A percentile compares a stretch with the other conserved stretches of the same genome.
phyloP scores from a whole-genome alignment of 1,140 invertebrate species.

The Papilio glaucus region DNA sequence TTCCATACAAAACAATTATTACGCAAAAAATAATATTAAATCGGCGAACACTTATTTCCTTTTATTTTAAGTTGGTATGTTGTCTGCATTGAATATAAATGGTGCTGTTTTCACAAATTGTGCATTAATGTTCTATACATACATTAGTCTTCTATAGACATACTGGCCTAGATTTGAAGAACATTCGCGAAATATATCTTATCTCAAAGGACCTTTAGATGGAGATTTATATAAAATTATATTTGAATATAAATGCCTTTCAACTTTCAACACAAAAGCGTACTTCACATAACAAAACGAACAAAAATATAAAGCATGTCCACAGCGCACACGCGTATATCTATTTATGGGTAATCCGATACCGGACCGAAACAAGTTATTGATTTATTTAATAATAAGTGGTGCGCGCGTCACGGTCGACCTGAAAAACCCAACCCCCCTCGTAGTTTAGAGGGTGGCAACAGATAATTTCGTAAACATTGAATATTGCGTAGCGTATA shows the following conservation, averaged over 20 bases:
- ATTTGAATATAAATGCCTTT: background rate
- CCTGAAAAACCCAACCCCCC: background rate
- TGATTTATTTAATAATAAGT: background rate
- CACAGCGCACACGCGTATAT: background rate
- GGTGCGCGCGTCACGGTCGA: background rate
- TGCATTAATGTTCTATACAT: no score
- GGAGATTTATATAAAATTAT: background rate
- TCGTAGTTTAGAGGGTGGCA: background rate
- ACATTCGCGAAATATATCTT: background rate
- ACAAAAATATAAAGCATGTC: background rate
- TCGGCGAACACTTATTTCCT: no score
- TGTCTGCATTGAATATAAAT: no score
- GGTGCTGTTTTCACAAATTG: no score
- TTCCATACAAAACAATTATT: background rate
- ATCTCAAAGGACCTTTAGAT: background rate
- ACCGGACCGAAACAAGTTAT: conserved; percentile 8
- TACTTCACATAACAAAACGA: background rate
- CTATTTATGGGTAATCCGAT: conserved; percentile 10
- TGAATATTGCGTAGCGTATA: background rate
- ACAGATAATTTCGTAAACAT: background rate
- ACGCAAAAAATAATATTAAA: no score
- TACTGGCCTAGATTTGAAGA: no score
- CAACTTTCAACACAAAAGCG: background rate
- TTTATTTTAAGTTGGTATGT: no score
- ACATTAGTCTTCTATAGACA: no score